phyloP scores from a whole-genome alignment of 2,888 invertebrate genomes.

The Helobdella robusta region DNA sequence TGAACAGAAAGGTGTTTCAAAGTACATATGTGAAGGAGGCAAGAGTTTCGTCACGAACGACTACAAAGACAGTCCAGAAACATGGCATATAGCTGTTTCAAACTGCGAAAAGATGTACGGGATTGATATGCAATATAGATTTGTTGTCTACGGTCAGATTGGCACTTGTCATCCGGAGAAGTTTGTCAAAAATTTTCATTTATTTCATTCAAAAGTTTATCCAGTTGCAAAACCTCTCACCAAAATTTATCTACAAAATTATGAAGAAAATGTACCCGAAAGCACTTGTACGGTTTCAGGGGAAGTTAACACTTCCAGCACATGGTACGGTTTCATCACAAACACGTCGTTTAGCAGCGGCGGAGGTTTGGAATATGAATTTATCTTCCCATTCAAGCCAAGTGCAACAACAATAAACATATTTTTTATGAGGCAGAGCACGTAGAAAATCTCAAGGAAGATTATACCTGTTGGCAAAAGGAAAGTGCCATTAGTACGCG shows the following conservation, averaged over 20 bases:
- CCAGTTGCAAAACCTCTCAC: conserved; percentile 6
- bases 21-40: conserved; percentile 34
- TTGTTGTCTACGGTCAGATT: conserved; percentile 33
- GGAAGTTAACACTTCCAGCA: conserved; percentile 30
- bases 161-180: conserved; percentile 31
- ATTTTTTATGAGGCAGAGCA: conserved; percentile 33
- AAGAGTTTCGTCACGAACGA: conserved; percentile 28
- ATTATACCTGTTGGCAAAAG: conserved; percentile 32
- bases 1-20: conserved; percentile 29
- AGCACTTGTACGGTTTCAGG: conserved; percentile 29
- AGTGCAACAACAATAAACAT: no score
- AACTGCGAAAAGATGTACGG: conserved; percentile 34
- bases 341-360: conserved; percentile 31
- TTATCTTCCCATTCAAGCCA: conserved; percentile 30
- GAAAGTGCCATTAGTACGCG: conserved; percentile 32
- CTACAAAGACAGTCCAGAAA: conserved; percentile 24
- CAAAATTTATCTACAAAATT: neutral
- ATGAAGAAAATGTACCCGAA: neutral
- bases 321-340: conserved; percentile 35
- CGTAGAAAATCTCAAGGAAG: conserved; percentile 24
- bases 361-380: conserved; percentile 33
- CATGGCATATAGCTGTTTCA: conserved; percentile 33
- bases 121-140: conserved; percentile 32
- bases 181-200: neutral
- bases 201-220: neutral